phyloP scores from a whole-genome alignment of 1,140 invertebrate species.

The Heliconius himera region DNA sequence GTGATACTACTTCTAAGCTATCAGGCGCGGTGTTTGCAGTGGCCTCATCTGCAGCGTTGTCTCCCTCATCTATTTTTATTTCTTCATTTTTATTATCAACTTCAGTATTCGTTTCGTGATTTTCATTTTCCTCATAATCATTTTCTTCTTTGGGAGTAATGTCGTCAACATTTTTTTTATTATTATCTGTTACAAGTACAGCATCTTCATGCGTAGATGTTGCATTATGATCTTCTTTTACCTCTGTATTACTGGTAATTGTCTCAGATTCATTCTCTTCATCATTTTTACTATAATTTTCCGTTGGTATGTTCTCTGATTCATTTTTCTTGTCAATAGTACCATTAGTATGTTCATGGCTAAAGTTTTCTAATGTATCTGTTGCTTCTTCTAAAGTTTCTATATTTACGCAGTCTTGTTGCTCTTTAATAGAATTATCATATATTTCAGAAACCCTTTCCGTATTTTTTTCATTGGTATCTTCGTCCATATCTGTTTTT shows the following conservation, averaged over 20 bases:
- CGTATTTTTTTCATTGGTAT: constrained; percentile 31
- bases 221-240: constrained; percentile 14
- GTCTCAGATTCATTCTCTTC: constrained; percentile 41
- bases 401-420: constrained; percentile 1
- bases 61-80: constrained; percentile 14
- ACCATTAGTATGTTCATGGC: constrained; percentile 26
- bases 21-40: constrained; percentile 37
- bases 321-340: constrained; percentile 34
- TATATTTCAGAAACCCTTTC: not conserved
- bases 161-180: constrained; percentile 46
- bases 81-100: constrained; percentile 15
- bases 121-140: not conserved
- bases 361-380: constrained; percentile 16
- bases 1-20: constrained; percentile 11
- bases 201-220: not conserved
- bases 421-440: constrained; percentile 28
- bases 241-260: not conserved
- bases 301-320: constrained; percentile 41
- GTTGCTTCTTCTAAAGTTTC: constrained; percentile 30
- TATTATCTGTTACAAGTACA: constrained; percentile 18
- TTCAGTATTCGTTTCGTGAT: not conserved
- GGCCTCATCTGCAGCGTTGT: constrained; percentile 29
- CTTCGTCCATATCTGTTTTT: constrained; percentile 33
- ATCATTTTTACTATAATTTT: constrained; percentile 32
- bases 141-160: constrained; percentile 29